phyloP scores from a whole-genome alignment of 2,113 vertebrate genomes.

The Seriola rivoliana region DNA sequence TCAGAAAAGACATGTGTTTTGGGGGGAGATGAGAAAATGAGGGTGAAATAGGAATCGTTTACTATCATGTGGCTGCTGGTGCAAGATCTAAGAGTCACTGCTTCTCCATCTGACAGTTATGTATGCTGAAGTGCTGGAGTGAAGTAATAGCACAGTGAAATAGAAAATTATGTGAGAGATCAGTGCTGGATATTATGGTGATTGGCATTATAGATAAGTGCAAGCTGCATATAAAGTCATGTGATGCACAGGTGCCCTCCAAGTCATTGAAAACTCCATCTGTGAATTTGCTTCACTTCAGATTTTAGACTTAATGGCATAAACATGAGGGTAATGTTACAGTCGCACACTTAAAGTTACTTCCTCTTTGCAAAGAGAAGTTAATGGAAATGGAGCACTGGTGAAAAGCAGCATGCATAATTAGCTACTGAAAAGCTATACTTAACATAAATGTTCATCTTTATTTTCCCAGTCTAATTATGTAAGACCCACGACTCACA shows the following conservation, averaged over 20 bases:
- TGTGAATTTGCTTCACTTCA: conserved; percentile 17
- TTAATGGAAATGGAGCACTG: not conserved
- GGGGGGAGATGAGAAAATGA: not conserved
- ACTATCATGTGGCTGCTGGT: not conserved
- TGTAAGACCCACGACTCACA: not conserved
- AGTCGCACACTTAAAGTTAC: not conserved
- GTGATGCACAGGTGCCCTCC: conserved; percentile 26
- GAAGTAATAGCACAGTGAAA: conserved; percentile 33
- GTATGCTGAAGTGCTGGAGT: conserved; percentile 33
- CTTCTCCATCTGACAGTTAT: conserved; percentile 7
- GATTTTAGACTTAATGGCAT: conserved; percentile 8
- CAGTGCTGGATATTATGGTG: conserved; percentile 18
- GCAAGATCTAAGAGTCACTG: conserved; percentile 31
- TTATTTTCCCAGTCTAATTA: conserved; percentile 6
- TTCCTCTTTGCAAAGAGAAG: conserved; percentile 10
- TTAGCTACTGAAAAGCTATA: not conserved
- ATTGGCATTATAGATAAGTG: conserved; percentile 34
- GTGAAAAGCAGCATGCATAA: not conserved
- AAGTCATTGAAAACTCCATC: not conserved
- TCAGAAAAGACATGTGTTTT: not conserved
- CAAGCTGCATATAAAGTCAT: conserved; percentile 14
- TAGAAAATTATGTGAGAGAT: conserved; percentile 5
- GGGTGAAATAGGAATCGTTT: conserved; percentile 1
- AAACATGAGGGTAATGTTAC: conserved; percentile 23
- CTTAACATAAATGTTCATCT: not conserved